Evolutionary conservation across 2,113 vertebrate species (phyloP).

Genomic region (Amazona vittata): DNA sequence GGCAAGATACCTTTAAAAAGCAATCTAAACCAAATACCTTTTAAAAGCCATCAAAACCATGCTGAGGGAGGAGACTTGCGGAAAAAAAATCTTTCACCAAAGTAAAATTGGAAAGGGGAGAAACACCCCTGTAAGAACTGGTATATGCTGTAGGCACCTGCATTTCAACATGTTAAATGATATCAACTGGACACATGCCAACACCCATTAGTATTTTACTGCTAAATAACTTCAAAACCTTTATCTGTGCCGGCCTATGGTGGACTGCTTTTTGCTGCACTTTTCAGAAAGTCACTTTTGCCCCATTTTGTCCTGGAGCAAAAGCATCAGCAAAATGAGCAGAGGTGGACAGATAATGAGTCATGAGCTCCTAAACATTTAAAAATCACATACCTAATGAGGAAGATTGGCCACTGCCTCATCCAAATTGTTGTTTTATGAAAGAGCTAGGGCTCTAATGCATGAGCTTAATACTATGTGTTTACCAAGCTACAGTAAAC

Average conservation of each 20-base stretch:
- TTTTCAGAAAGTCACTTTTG: background rate
- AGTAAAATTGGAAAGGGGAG: background rate
- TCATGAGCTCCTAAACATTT: background rate
- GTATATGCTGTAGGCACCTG: background rate
- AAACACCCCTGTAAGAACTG: background rate
- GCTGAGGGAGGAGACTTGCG: background rate
- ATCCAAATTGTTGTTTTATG: conserved; percentile 52
- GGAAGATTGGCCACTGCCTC: conserved; percentile 34
- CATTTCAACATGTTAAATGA: background rate
- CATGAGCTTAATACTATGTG: conserved; percentile 9
- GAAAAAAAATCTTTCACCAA: background rate
- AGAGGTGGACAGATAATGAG: conserved; percentile 7
- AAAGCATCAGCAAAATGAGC: background rate
- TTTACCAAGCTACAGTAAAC: conserved; percentile 53
- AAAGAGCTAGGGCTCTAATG: conserved; percentile 7
- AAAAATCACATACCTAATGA: conserved; percentile 38
- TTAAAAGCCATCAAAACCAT: background rate
- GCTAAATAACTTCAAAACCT: background rate
- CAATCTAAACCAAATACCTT: background rate
- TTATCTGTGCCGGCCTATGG: background rate
- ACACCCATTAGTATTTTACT: background rate
- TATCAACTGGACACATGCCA: background rate
- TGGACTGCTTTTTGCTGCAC: background rate
- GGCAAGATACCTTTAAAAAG: background rate
- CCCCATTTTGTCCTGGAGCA: conserved; percentile 3